These are phyloP conservation scores for Carduelis carduelis DNA, from an alignment of 2,797 vertebrate species.

Conservation along the genomic window DNA sequence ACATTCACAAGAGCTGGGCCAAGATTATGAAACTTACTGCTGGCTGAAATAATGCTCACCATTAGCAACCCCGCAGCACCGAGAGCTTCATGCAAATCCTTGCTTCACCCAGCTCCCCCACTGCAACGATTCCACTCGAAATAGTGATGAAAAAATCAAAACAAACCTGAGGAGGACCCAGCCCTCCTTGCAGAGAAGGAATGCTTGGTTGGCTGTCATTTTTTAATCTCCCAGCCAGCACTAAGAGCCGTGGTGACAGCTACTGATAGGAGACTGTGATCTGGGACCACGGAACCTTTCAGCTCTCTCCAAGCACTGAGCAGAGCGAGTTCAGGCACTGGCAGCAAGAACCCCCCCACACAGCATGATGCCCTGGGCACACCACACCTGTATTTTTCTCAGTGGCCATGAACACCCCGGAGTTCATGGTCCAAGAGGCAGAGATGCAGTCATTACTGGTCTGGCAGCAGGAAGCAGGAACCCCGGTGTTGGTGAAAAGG, in stretches of 20 bases:
- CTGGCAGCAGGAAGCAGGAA: background rate
- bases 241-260: background rate
- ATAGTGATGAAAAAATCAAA: slow-evolving; percentile 28
- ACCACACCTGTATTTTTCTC: background rate
- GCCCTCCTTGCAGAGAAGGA: background rate
- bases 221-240: slow-evolving; percentile 2
- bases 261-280: background rate
- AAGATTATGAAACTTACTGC: slow-evolving; percentile 56
- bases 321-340: background rate
- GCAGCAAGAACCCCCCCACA: background rate
- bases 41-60: slow-evolving; percentile 2
- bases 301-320: background rate
- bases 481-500: background rate
- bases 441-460: background rate
- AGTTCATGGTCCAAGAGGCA: background rate
- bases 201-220: background rate
- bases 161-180: slow-evolving; percentile 16
- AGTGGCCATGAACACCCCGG: background rate
- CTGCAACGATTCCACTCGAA: background rate
- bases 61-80: slow-evolving; percentile 40
- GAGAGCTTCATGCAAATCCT: slow-evolving; percentile 54
- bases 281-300: background rate
- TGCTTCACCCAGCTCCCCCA: background rate
- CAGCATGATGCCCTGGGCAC: background rate
- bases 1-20: slow-evolving; percentile 36